Evolutionary conservation across 2,113 vertebrate genomes (phyloP).

Genomic region (Desmodus rotundus): DNA sequence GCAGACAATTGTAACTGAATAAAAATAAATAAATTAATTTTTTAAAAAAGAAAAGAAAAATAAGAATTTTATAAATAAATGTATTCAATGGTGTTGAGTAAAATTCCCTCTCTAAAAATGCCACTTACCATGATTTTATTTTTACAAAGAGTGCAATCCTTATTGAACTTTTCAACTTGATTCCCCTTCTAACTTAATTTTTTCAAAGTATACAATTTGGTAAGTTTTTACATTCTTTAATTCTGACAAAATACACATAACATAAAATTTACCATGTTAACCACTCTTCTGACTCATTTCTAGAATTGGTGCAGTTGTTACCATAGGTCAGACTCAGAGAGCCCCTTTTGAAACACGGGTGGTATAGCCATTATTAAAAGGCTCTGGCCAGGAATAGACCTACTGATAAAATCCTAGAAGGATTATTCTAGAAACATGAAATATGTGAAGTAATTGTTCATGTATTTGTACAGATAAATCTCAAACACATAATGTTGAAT

Average conservation of each 20-base stretch:
- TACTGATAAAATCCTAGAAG: background rate
- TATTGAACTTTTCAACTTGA: background rate
- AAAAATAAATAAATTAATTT: too few species aligned
- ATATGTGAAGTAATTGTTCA: background rate
- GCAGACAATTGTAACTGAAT: too few species aligned
- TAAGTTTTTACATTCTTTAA: background rate
- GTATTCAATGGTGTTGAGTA: background rate
- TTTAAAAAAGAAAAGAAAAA: too few species aligned
- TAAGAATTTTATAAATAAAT: conserved; percentile 18
- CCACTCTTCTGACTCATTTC: background rate
- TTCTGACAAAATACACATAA: background rate
- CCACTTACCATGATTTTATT: background rate
- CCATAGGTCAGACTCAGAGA: background rate
- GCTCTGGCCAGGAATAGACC: background rate
- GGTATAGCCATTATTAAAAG: background rate
- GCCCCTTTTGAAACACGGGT: background rate
- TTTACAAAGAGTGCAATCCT: background rate
- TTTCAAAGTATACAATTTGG: background rate
- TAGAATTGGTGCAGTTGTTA: background rate
- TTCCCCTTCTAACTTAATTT: background rate
- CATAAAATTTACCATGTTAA: background rate
- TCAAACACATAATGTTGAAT: background rate
- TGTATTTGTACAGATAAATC: background rate
- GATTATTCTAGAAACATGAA: background rate
- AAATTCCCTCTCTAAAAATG: conserved; percentile 25